A percentile compares a stretch with the other conserved stretches of the same genome.
Evolutionary conservation across 2,888 invertebrate genomes (phyloP).

Genomic region (Leptinotarsa juncta): DNA sequence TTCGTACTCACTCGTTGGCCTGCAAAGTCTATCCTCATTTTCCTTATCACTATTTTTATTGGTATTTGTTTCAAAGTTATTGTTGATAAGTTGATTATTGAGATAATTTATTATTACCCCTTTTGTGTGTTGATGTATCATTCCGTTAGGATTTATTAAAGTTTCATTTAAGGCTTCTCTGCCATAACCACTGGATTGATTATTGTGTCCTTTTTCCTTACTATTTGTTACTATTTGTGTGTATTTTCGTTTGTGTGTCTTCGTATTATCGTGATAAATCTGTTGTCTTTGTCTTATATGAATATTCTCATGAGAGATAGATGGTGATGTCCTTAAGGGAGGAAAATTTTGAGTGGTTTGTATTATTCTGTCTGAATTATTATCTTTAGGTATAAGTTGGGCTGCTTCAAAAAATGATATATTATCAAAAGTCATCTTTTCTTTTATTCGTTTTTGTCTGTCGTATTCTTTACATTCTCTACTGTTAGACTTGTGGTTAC

Average conservation of each 20-base stretch:
- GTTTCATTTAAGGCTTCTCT: background rate
- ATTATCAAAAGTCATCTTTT: too few species aligned
- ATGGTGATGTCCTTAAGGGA: background rate
- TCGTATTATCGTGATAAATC: background rate
- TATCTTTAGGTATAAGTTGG: background rate
- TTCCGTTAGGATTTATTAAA: background rate
- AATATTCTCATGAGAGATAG: background rate
- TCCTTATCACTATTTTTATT: background rate
- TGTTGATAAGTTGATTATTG: background rate
- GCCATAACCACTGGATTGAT: background rate
- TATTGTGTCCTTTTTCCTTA: background rate
- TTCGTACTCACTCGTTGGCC: too few species aligned
- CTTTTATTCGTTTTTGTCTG: too few species aligned
- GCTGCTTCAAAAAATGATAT: too few species aligned
- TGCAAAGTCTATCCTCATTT: background rate
- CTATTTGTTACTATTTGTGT: background rate
- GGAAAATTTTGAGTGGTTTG: background rate
- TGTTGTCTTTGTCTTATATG: background rate
- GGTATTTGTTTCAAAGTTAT: background rate
- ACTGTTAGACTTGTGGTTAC: background rate
- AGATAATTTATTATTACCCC: too few species aligned
- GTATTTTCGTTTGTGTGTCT: background rate
- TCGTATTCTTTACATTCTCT: background rate
- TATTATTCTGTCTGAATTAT: background rate
- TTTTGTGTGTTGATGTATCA: background rate